Base-by-base conservation (phyloP, 2,113 vertebrate genomes). In the Orientallactaga bullata region DNA sequence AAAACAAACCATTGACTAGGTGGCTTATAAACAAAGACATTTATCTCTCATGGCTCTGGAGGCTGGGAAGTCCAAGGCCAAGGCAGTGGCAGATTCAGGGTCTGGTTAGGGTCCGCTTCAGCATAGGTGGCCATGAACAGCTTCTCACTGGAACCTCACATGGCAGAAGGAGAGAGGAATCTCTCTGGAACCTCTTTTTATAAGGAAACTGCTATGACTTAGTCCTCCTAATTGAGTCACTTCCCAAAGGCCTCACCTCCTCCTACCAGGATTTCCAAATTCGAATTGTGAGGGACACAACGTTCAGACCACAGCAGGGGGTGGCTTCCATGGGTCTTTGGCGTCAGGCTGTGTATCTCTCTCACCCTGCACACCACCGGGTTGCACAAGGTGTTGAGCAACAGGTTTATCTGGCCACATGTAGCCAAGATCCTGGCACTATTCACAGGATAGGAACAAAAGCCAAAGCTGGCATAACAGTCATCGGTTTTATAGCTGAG, bases 401-500 rank as follows among this genome's bases (percentile, higher is more conserved):
- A 30, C 7, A 35, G 58, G 47, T n/a, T 95, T 84, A 72, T 28
- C 28, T 74, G 78, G 77, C 82, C 35, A 28, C 61, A 65, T 55
- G 18, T 8, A 68, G 37, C 55, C 65, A 78, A 24, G 32, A 32
- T 28, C 28, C 39, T 11, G 7, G 32, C 47, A 65, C 37, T 63
- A 2, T 80, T 81, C 3, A 15, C 37, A 74, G 73, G 39, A 95
- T 72, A 69, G 63, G 69, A 77, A 65, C 35, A 61, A 76, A 77
- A 78, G 47, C 60, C 37, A 58, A 87, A 79, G 60, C 6, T 26
- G 84, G 69, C 88, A 21, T 69, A 90, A 93, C 90, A 82, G 51
- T 78, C 71, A 80, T 91, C 82, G 76, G 65, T 83, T 95, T 95
- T 72, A 88, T 90, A 93, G 92, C 60, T 68, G 89, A 92, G 42